Evolutionary conservation across 2,888 invertebrate genomes (phyloP), one percentile per base, ranked within the genome.

Genomic region (Netelia virgata): DNA sequence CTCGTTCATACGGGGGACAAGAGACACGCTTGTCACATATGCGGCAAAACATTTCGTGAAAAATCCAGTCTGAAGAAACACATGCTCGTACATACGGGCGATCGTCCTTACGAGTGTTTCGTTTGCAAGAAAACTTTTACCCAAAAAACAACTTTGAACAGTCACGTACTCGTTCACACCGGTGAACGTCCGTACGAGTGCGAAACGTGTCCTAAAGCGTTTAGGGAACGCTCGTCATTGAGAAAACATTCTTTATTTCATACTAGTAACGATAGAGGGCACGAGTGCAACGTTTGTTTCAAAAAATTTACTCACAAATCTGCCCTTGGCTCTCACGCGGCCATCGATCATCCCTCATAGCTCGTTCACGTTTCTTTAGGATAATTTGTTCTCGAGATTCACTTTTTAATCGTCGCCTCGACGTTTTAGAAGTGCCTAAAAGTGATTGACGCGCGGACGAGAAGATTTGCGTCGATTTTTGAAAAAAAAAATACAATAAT

Each of bases 251-350:
- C 92, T 47, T 86, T 90, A 53, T 88, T 90, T 57, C 92, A 93
- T 77, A 87, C 89, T 16, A 88, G 90, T 11, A 92, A 93, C 28
- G 91, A 91, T 74, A 88, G 84, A 28, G 91, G 90, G 72, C 74
- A 83, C 82, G 92, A 92, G 85, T 92, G 92, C 82, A 89, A 91
- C n/a, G 90, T 92, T 61, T 92, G 92, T 85, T 88, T 90, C 53
- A 92, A 93, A 79, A 92, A 92, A 57, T 93, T 93, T 73, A 88
- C 90, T 53, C 91, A 92, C 70, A 92, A 92, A 86, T 87, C 92
- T 14, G 92, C 90, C 16, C 87, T 92, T 41, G 90, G 90, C 82
- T 91, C 89, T 86, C 92, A 93, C 81, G 88, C 92, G 23, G 89
- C 92, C 18, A 89, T 90, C 59, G 90, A 88, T 88, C 92, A 92